Base-by-base conservation (phyloP, 2,113 vertebrate species). In the Bungarus multicinctus region DNA sequence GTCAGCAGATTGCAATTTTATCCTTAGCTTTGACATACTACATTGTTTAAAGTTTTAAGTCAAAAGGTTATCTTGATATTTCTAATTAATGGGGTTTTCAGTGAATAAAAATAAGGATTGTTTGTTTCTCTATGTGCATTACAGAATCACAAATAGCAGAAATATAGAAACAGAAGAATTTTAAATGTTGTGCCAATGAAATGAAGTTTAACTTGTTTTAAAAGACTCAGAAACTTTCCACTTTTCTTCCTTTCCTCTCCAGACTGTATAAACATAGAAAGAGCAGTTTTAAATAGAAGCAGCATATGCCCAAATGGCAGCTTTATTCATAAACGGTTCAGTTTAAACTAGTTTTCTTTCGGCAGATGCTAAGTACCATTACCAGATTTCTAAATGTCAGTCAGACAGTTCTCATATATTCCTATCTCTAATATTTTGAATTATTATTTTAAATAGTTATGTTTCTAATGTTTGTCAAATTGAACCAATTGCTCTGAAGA, bases 51-150 rank as follows among this genome's bases (percentile, higher is more conserved):
- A 8, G 23, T 4, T n/a, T 95, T 64, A 90, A 93, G 81, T 4
- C 57, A 58, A 88, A 92, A 94, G 8, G 64, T 60, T 94, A 93
- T 30, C 45, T 25, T 94, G 30, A 95, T 53, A 92, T 95, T 96
- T 93, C 92, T 89, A 43, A 96, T 1, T 57, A 95, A 88, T 87
- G 92, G 6, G 8, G 92, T 96, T 95, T 95, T 89, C 87, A 94
- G 5, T 91, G 85, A 95, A 55, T 58, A 95, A 93, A 91, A 95
- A 94, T 91, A 85, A 50, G 2, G 18, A 93, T 50, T 90, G 14
- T 90, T 91, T 81, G 34, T 43, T 50, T 90, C 11, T 90, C 95
- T 97, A 89, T 60, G 91, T 2, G 92, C 81, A 90, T 94, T 94
- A 94, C 55, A 89, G 30, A 95, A 88, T 57, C 43, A 86, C 57